A percentile compares a stretch with the other conserved stretches of the same genome.
phyloP scores from a whole-genome alignment of 2,888 invertebrate genomes.

The Agrochola lychnidis region DNA sequence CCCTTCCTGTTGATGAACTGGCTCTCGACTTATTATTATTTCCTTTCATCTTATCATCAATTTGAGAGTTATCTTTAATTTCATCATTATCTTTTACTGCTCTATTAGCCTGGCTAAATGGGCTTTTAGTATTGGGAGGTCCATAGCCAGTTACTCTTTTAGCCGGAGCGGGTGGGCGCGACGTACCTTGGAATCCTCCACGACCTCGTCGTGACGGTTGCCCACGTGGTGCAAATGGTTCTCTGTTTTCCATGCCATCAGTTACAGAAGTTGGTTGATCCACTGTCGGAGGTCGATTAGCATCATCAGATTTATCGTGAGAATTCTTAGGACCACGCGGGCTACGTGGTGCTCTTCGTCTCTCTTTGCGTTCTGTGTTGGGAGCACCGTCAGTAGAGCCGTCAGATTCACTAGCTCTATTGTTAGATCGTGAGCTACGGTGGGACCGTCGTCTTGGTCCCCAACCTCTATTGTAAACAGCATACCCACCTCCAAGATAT shows the following conservation, averaged over 20 bases:
- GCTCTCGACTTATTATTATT: slow-evolving; percentile 93
- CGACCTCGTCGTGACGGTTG: slow-evolving; percentile 97
- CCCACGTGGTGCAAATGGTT: slow-evolving; percentile 96
- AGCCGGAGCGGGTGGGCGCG: slow-evolving; percentile 87
- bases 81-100: slow-evolving; percentile 85
- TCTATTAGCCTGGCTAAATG: slow-evolving; percentile 91
- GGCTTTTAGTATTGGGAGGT: slow-evolving; percentile 95
- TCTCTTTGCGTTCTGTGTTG: slow-evolving; percentile 88
- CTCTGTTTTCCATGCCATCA: slow-evolving; percentile 89
- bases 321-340: slow-evolving; percentile 91
- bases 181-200: slow-evolving; percentile 89
- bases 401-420: slow-evolving; percentile 93
- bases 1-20: slow-evolving; percentile 92
- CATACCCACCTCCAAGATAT: slow-evolving; percentile 82
- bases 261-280: slow-evolving; percentile 72
- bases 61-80: slow-evolving; percentile 77
- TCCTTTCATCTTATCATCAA: slow-evolving; percentile 92
- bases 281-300: slow-evolving; percentile 70
- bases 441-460: slow-evolving; percentile 87
- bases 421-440: slow-evolving; percentile 87
- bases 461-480: slow-evolving; percentile 88
- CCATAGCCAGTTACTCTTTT: slow-evolving; percentile 94
- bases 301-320: slow-evolving; percentile 90
- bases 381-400: slow-evolving; percentile 93
- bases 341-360: slow-evolving; percentile 89